Evolutionary conservation across 1,140 invertebrate genomes (phyloP).

Genomic region (Caenorhabditis latens): DNA sequence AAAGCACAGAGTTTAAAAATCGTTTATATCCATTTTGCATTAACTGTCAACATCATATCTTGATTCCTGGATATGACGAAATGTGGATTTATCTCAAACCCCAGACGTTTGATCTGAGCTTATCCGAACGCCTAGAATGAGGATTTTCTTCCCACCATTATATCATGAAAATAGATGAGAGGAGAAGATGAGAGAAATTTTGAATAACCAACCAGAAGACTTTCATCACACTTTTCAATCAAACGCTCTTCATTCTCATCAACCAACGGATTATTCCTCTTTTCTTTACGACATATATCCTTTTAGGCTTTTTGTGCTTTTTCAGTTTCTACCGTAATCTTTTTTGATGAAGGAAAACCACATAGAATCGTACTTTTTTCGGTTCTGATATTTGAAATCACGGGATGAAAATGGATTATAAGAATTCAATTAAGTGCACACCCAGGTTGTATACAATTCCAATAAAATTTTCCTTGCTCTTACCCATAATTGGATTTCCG

Average conservation of each 20-base stretch:
- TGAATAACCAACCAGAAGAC: conserved; percentile 30
- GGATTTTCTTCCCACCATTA: conserved; percentile 24
- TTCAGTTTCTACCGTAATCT: too few relatives aligned
- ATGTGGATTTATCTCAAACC: not conserved
- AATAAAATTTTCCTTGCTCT: too few relatives aligned
- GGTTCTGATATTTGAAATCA: too few relatives aligned
- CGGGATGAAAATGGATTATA: too few relatives aligned
- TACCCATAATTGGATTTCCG: too few relatives aligned
- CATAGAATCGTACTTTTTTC: too few relatives aligned
- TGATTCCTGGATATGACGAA: not conserved
- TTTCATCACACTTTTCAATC: conserved; percentile 35
- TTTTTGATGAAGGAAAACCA: too few relatives aligned
- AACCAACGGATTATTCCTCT: too few relatives aligned
- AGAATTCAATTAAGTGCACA: too few relatives aligned
- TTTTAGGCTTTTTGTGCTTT: too few relatives aligned
- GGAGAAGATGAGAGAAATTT: not conserved
- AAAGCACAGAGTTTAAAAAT: not conserved
- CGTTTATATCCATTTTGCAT: not conserved
- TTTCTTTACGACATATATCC: too few relatives aligned
- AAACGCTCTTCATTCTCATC: conserved; percentile 7
- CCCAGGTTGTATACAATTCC: too few relatives aligned
- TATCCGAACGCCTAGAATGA: conserved; percentile 7
- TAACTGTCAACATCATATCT: not conserved
- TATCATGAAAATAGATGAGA: not conserved
- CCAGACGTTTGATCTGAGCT: conserved; percentile 18